phyloP scores from a whole-genome alignment of 2,797 vertebrate genomes.

The Anisognathus igniventris region DNA sequence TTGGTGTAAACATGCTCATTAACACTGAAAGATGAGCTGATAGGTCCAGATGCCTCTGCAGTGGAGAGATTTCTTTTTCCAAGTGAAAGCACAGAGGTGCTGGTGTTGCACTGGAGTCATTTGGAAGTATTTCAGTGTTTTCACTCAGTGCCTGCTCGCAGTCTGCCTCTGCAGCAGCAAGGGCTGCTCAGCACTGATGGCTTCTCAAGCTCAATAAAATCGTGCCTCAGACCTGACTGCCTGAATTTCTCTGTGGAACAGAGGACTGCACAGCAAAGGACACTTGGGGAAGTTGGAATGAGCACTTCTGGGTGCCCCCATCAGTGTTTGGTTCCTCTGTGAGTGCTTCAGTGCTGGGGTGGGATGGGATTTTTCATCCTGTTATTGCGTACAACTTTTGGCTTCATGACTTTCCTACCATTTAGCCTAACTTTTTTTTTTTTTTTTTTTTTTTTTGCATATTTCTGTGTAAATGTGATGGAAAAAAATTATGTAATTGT shows the following conservation, averaged over 20 bases:
- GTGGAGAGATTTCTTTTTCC: background rate
- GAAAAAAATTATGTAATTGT: background rate
- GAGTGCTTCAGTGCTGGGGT: background rate
- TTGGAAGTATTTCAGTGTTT: background rate
- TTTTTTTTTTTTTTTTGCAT: background rate
- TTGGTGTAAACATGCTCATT: background rate
- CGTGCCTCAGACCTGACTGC: background rate
- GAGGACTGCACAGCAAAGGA: background rate
- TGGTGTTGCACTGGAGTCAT: background rate
- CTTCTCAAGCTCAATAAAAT: background rate
- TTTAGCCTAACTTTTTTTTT: background rate
- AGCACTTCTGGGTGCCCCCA: background rate
- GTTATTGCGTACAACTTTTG: background rate
- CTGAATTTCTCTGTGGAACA: background rate
- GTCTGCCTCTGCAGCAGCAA: background rate
- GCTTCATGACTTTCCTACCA: background rate
- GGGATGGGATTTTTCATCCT: background rate
- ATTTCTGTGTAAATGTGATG: background rate
- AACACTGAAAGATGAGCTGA: background rate
- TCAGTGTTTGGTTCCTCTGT: background rate
- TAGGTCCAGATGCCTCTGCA: background rate
- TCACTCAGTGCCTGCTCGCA: background rate
- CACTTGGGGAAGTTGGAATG: background rate
- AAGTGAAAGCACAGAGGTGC: background rate
- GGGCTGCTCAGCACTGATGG: background rate